Conservation (phyloP, 1,140 invertebrate genomes). For the Microvelia longipes region DNA sequence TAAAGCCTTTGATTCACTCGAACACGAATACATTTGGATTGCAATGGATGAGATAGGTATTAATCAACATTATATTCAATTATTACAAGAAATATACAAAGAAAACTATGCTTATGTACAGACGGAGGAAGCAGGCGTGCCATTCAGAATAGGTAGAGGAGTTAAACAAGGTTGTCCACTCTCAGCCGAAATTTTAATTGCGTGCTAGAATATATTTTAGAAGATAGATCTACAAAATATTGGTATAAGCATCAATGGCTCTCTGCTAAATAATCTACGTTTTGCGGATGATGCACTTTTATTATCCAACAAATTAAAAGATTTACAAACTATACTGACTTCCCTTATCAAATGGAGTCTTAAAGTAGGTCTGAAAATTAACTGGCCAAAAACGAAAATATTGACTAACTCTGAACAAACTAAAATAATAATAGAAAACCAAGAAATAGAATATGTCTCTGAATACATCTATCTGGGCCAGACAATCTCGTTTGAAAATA, state of each 20-base stretch:
- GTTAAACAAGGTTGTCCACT: conserved; percentile 12
- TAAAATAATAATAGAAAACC: conserved; percentile 5
- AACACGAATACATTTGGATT: background rate
- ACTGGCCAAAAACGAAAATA: conserved; percentile 10
- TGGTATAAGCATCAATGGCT: conserved; percentile 19
- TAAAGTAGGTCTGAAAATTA: conserved; percentile 11
- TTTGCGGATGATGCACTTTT: conserved; percentile 28
- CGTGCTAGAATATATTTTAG: conserved; percentile 17
- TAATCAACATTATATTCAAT: background rate
- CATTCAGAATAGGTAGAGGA: background rate
- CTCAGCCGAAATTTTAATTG: conserved; percentile 18
- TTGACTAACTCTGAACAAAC: conserved; percentile 3
- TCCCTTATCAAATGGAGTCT: conserved; percentile 1
- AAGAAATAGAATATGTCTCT: conserved; percentile 9
- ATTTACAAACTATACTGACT: conserved; percentile 4
- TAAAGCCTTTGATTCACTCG: background rate
- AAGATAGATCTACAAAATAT: conserved; percentile 16
- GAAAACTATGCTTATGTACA: background rate
- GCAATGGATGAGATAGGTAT: background rate
- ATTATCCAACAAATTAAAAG: conserved; percentile 11
- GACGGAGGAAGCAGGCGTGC: background rate
- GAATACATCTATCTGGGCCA: background rate
- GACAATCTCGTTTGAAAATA: background rate
- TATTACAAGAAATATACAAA: conserved; percentile 4
- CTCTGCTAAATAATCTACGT: conserved; percentile 21